A percentile compares a stretch with the other conserved stretches of the same genome.
Conservation (phyloP, 2,797 vertebrate genomes). For the Denticeps clupeoides region DNA sequence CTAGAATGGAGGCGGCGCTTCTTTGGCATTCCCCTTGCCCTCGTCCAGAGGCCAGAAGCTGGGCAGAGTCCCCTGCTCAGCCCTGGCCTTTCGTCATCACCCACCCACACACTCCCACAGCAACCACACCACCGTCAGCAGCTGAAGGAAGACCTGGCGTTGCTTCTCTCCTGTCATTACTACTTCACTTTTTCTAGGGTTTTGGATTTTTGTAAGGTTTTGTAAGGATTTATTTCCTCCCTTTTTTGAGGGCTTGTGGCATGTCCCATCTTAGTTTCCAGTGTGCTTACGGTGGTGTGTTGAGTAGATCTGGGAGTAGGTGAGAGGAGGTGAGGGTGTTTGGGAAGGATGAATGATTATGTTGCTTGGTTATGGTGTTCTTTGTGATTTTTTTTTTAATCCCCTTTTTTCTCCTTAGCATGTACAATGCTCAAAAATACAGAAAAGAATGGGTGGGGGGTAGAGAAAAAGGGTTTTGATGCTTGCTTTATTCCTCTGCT, state of each 20-base stretch:
- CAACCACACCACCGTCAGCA: constrained; percentile 18
- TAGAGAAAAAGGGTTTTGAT: constrained; percentile 18
- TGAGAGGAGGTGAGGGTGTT: too few species aligned
- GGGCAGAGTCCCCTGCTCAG: constrained; percentile 31
- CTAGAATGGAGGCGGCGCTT: constrained; percentile 35
- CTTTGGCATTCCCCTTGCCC: constrained; percentile 21
- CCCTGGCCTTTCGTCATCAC: constrained; percentile 31
- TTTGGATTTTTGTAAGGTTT: too few species aligned
- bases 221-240: constrained; percentile 35
- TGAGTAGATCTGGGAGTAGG: too few species aligned
- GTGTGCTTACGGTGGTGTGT: too few species aligned
- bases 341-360: too few species aligned
- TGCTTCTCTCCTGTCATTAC: neutral
- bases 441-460: neutral
- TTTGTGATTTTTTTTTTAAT: constrained; percentile 4
- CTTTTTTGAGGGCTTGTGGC: constrained; percentile 22
- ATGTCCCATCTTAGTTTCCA: constrained; percentile 37
- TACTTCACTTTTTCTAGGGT: neutral
- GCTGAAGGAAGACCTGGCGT: constrained; percentile 27
- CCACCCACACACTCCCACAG: constrained; percentile 25
- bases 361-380: constrained; percentile 29
- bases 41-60: constrained; percentile 21
- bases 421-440: constrained; percentile 24
- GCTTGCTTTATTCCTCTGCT: constrained; percentile 13
- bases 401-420: constrained; percentile 18